A percentile compares a stretch with the other conserved stretches of the same genome.
Conservation (phyloP, 2,113 vertebrate genomes). For the Pteropus alecto region DNA sequence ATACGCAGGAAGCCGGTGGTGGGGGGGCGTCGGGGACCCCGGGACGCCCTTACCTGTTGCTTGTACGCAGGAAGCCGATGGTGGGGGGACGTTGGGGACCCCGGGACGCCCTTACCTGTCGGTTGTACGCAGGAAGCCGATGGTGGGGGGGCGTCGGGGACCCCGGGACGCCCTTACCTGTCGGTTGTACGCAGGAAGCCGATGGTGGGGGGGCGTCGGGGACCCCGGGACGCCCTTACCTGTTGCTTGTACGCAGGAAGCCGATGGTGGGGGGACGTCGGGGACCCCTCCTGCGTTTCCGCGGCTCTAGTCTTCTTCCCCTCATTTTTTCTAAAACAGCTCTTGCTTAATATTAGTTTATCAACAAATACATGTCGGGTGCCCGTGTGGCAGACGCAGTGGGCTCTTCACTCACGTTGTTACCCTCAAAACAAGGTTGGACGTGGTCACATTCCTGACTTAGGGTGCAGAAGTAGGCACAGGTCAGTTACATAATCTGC, state of each 20-base stretch:
- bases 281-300: not conserved
- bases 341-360: not conserved
- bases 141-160: not conserved
- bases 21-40: not conserved
- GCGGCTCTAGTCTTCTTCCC: not conserved
- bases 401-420: not conserved
- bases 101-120: too few relatives aligned
- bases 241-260: not conserved
- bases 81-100: not conserved
- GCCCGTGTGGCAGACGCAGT: not conserved
- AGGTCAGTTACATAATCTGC: too few relatives aligned
- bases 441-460: not conserved
- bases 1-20: not conserved
- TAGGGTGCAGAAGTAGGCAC: fast-evolving
- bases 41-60: too few relatives aligned
- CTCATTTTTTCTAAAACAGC: not conserved
- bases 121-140: not conserved
- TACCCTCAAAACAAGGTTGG: not conserved
- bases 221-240: not conserved
- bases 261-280: not conserved
- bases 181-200: not conserved
- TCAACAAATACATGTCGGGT: not conserved
- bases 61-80: not conserved
- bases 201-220: not conserved
- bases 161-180: too few relatives aligned